These are phyloP conservation scores for Ammospiza nelsoni DNA, from an alignment of 2,113 vertebrate genomes.

Conservation along the genomic window DNA sequence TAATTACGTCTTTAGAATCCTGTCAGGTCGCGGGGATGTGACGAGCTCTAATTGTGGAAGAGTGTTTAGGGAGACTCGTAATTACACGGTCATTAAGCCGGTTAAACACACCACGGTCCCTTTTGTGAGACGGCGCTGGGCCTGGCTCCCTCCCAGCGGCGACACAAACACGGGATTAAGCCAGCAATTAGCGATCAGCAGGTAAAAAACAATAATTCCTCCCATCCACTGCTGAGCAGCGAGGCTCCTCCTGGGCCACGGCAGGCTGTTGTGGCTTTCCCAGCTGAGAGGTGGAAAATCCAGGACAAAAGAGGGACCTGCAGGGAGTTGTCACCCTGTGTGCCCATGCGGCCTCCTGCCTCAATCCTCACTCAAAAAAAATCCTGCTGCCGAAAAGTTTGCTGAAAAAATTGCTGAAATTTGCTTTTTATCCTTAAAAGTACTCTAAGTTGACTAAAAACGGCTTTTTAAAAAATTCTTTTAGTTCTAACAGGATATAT, in stretches of 20 bases:
- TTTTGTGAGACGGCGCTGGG: background rate
- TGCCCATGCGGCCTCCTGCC: accelerated
- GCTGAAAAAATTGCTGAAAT: background rate
- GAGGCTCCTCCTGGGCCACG: background rate
- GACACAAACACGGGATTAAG: background rate
- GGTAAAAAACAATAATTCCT: background rate
- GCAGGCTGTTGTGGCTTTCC: background rate
- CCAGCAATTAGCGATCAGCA: slow-evolving; percentile 35
- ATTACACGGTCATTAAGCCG: slow-evolving; percentile 35
- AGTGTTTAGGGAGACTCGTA: slow-evolving; percentile 28
- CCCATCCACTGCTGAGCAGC: accelerated
- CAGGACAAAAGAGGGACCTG: background rate
- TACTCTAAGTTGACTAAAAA: background rate
- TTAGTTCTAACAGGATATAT: background rate
- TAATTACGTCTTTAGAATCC: slow-evolving; percentile 27
- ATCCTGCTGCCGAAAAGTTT: background rate
- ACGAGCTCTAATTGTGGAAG: slow-evolving; percentile 26
- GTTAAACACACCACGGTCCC: slow-evolving; percentile 16
- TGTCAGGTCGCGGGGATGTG: slow-evolving; percentile 26
- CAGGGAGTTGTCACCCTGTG: background rate
- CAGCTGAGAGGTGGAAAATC: accelerated
- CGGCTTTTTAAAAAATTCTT: background rate
- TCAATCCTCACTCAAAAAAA: background rate
- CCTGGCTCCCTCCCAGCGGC: background rate
- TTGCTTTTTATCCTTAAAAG: background rate